Conservation (phyloP, 2,797 vertebrate genomes). For the Pterois miles region DNA sequence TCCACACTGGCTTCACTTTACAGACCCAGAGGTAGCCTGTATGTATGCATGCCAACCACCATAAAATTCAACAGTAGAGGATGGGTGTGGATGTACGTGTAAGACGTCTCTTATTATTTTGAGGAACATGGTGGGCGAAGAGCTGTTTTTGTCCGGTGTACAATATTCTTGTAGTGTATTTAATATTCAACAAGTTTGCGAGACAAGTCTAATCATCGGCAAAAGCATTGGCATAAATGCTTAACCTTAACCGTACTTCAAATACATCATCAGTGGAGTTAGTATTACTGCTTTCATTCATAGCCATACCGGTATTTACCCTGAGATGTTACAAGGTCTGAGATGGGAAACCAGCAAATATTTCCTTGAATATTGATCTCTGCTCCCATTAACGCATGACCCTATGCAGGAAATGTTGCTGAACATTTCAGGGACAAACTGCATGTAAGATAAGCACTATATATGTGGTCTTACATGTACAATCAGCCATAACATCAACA, state of each 20-base stretch:
- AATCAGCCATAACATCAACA: too few relatives aligned
- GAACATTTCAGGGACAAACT: too few relatives aligned
- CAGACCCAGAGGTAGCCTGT: too few relatives aligned
- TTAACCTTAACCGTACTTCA: neutral
- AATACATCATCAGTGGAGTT: neutral
- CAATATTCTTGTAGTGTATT: neutral
- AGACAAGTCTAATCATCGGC: neutral
- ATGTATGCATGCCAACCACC: neutral
- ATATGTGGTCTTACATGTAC: neutral
- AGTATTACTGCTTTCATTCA: too few relatives aligned
- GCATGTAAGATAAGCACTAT: too few relatives aligned
- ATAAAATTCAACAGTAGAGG: neutral
- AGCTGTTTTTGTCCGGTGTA: neutral
- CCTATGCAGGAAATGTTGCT: too few relatives aligned
- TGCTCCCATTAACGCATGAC: too few relatives aligned
- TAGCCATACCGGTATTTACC: too few relatives aligned
- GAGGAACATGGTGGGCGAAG: too few relatives aligned
- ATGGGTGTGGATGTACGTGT: neutral
- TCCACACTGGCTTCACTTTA: too few relatives aligned
- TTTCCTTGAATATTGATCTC: rapidly evolving
- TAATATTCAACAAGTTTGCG: neutral
- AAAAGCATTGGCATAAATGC: neutral
- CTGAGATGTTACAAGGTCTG: rapidly evolving
- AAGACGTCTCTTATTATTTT: neutral
- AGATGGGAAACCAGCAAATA: too few relatives aligned